A percentile compares a stretch with the other conserved stretches of the same genome.
Evolutionary conservation across 2,888 invertebrate species (phyloP).

Genomic region (Schizotus pectinicornis): DNA sequence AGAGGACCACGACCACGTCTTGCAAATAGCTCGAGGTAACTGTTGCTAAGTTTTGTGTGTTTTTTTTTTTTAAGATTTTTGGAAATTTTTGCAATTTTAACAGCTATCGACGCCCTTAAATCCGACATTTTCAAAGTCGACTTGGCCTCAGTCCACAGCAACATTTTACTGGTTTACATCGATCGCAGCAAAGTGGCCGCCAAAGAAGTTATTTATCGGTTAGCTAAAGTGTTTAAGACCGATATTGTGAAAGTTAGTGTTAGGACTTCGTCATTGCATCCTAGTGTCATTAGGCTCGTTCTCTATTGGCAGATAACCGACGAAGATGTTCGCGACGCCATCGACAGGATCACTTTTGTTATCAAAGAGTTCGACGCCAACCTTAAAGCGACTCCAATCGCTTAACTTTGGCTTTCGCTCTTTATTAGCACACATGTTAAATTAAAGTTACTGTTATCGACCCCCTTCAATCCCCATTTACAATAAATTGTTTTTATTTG

Average conservation of each 20-base stretch:
- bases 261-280: conserved; percentile 66
- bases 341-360: conserved; percentile 76
- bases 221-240: conserved; percentile 59
- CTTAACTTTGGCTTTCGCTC: too few species aligned
- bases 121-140: conserved; percentile 72
- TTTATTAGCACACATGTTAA: too few species aligned
- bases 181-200: conserved; percentile 63
- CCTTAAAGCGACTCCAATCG: conserved; percentile 23
- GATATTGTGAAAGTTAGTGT: conserved; percentile 64
- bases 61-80: background rate
- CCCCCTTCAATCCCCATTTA: background rate
- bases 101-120: conserved; percentile 67
- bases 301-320: conserved; percentile 75
- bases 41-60: conserved; percentile 6
- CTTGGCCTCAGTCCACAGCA: conserved; percentile 70
- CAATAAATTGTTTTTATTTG: background rate
- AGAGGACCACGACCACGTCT: conserved; percentile 77
- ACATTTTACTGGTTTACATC: conserved; percentile 74
- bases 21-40: conserved; percentile 71
- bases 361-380: conserved; percentile 64
- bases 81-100: conserved; percentile 25
- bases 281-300: conserved; percentile 70
- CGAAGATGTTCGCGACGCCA: conserved; percentile 70
- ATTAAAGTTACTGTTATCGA: background rate
- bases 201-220: conserved; percentile 62